A percentile compares a stretch with the other conserved stretches of the same genome.
These are phyloP conservation scores for Halictus quadricinctus DNA, from an alignment of 2,888 invertebrate genomes.

Conservation along the genomic window DNA sequence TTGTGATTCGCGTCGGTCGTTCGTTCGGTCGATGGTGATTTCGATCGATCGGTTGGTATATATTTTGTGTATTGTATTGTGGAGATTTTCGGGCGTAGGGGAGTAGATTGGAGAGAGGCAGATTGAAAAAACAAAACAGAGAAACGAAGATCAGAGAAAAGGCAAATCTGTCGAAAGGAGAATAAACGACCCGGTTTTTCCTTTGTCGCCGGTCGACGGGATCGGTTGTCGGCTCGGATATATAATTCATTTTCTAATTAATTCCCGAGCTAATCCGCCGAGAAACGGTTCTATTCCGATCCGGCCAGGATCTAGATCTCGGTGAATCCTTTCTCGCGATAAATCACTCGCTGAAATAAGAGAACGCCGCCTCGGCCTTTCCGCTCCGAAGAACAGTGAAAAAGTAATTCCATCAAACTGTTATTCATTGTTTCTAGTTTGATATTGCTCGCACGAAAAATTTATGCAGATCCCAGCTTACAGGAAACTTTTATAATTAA, in stretches of 20 bases:
- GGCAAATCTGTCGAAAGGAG: slow-evolving; percentile 73
- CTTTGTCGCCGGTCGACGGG: not conserved
- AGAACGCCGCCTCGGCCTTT: not conserved
- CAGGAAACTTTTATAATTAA: not conserved
- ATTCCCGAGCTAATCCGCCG: not conserved
- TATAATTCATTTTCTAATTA: not conserved
- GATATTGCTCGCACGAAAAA: not conserved
- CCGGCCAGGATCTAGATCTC: not conserved
- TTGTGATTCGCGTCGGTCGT: slow-evolving; percentile 79
- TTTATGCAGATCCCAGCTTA: not conserved
- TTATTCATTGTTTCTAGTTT: not conserved
- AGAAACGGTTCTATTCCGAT: not conserved
- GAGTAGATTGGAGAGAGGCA: slow-evolving; percentile 72
- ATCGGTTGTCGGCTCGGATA: not conserved
- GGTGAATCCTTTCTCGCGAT: not conserved
- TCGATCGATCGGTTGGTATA: slow-evolving; percentile 74
- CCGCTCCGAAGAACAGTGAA: not conserved
- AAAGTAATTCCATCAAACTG: not conserved
- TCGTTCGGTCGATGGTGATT: slow-evolving; percentile 75
- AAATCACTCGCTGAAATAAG: not conserved
- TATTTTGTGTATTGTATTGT: slow-evolving; percentile 75
- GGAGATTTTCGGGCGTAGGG: slow-evolving; percentile 59
- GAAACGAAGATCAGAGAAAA: slow-evolving; percentile 74
- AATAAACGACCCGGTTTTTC: not conserved
- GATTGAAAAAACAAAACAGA: slow-evolving; percentile 73